Conservation (phyloP, 2,797 vertebrate genomes). For the Chrysocyon brachyurus region DNA sequence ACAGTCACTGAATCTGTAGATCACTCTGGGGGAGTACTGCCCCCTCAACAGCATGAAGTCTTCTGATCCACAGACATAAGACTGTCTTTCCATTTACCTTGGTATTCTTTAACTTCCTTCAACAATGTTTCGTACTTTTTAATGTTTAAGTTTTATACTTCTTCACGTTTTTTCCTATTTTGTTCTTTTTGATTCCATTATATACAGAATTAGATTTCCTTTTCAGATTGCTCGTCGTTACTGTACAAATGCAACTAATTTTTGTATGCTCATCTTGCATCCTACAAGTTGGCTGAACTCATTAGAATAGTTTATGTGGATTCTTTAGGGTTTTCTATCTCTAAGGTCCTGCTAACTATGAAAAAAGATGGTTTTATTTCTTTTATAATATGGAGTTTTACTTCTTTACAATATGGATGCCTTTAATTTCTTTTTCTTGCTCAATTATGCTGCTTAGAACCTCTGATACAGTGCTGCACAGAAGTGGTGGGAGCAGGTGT, state of each 20-base stretch:
- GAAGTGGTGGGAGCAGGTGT: not conserved
- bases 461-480: not conserved
- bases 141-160: not conserved
- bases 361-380: not conserved
- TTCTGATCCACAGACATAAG: not conserved
- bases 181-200: not conserved
- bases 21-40: not conserved
- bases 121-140: not conserved
- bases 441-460: not conserved
- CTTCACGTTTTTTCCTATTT: not conserved
- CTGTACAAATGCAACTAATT: not conserved
- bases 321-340: not conserved
- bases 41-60: not conserved
- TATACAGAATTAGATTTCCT: not conserved
- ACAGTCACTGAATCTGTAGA: not conserved
- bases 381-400: not conserved
- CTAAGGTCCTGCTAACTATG: not conserved
- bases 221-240: not conserved
- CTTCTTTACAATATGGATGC: not conserved
- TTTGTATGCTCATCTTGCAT: not conserved
- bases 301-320: not conserved
- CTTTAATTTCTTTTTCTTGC: not conserved
- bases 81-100: not conserved
- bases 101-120: not conserved
- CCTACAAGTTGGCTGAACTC: not conserved